Evolutionary conservation across 2,797 vertebrate species (phyloP).

Genomic region (Ispidina picta): DNA sequence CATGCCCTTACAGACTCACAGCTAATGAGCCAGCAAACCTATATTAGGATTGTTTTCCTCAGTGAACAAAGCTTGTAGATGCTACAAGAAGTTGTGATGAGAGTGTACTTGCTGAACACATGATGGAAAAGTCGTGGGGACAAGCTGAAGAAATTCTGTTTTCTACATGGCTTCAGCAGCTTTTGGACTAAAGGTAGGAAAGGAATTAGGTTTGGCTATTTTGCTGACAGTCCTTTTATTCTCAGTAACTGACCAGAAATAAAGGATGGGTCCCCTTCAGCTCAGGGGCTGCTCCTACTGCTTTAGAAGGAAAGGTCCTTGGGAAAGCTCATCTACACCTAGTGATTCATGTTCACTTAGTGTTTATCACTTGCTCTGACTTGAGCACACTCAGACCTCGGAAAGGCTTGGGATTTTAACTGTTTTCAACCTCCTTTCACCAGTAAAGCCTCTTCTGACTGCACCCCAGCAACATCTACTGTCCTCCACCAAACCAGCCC

Average conservation of each 20-base stretch:
- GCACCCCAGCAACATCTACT: background rate
- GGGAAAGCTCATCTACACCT: background rate
- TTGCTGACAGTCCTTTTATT: background rate
- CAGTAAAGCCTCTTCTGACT: background rate
- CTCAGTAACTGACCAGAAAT: background rate
- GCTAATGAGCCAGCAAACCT: conserved; percentile 59
- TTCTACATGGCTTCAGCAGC: background rate
- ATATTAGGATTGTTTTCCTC: conserved; percentile 27
- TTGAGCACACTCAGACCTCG: background rate
- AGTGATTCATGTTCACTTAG: background rate
- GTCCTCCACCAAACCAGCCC: background rate
- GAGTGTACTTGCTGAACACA: accelerated
- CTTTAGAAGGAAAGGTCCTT: background rate
- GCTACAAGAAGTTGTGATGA: background rate
- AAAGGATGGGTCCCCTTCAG: background rate
- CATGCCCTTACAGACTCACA: background rate
- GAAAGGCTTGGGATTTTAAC: background rate
- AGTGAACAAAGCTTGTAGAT: background rate
- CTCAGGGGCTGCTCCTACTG: background rate
- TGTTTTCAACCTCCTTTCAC: background rate
- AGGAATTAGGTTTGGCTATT: accelerated
- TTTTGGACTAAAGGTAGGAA: background rate
- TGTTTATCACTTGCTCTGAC: background rate
- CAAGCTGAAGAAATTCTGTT: background rate
- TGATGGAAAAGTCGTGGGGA: background rate